Base-by-base conservation (phyloP, 2,888 invertebrate genomes). In the Phytoseiulus persimilis region DNA sequence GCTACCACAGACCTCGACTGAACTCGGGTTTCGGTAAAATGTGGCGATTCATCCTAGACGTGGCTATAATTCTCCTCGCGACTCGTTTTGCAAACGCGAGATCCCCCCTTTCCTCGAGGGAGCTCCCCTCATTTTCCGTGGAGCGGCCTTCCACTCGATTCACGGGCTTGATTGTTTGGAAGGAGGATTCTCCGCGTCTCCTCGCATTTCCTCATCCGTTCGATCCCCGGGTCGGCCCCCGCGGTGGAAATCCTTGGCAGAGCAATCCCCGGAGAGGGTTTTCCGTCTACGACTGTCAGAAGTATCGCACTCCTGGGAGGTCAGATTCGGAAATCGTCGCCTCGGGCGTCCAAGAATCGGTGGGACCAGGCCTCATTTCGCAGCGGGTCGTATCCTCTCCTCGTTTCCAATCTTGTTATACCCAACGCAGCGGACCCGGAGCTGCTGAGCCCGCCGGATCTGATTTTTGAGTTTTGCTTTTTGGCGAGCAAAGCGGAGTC, bases 321-420 rank as follows among this genome's bases (percentile, higher is more conserved):
- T 65, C 65, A 65, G 65, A 65, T 65, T 65, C 65, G 65, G 65
- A 65, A 65, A 65, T 65, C 65, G 65, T 65, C 65, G 65, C 65
- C 65, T 28, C 65, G 18, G 65, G 65, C 65, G 28, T 14, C 65
- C 18, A 65, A 65, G 65, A 65, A 65, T 65, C 65, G 65, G 65
- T 11, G 65, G 28, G 18, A 28, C 28, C 65, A 65, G 65, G 18
- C 65, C 65, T 65, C 65, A 65, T 65, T 28, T 28, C 65, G 28
- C 5, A 28, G 14, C 65, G 65, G 28, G 65, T 65, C 65, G 18
- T 65, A 65, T 65, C 65, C 18, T 23, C 65, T 2, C 65, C 65
- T 65, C 65, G 65, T 65, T 65, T 65, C 65, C 65, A 65, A 65
- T 65, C 65, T 65, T 28, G 65, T 65, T 65, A 65, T 65, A 65